Percentiles rank a stretch among this genome's conserved stretches.
Evolutionary conservation across 2,113 vertebrate species (phyloP).

Genomic region (Archilochus colubris): DNA sequence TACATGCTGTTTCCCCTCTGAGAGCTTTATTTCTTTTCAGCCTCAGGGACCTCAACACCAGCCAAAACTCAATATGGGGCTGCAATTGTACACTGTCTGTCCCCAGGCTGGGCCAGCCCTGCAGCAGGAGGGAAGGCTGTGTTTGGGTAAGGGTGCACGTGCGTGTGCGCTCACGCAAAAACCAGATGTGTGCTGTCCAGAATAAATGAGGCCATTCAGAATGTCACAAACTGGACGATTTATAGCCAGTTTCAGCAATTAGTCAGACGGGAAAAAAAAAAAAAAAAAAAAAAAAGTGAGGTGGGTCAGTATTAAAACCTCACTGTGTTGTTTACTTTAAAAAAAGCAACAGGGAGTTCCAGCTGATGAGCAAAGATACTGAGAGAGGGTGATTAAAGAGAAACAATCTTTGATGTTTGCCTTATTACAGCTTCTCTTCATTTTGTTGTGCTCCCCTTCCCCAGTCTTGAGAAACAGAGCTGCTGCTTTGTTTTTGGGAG

Average conservation of each 20-base stretch:
- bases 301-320: slow-evolving; percentile 46
- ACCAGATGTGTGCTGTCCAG: slow-evolving; percentile 65
- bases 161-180: background rate
- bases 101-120: background rate
- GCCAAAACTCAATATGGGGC: slow-evolving; percentile 63
- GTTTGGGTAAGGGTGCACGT: slow-evolving; percentile 17
- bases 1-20: slow-evolving; percentile 33
- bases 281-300: background rate
- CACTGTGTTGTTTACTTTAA: slow-evolving; percentile 48
- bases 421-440: slow-evolving; percentile 14
- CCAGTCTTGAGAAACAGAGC: background rate
- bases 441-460: background rate
- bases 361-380: slow-evolving; percentile 46
- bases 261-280: slow-evolving; percentile 14
- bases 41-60: slow-evolving; percentile 23
- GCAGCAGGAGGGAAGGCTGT: background rate
- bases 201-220: slow-evolving; percentile 63
- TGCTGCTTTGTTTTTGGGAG: background rate
- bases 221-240: slow-evolving; percentile 64
- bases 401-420: slow-evolving; percentile 62
- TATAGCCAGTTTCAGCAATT: slow-evolving; percentile 62
- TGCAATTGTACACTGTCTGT: slow-evolving; percentile 38
- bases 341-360: slow-evolving; percentile 56
- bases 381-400: slow-evolving; percentile 65
- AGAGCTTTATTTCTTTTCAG: slow-evolving; percentile 61